Percentiles rank a stretch among this genome's conserved stretches.
These are phyloP conservation scores for Tauraco erythrolophus DNA, from an alignment of 2,113 vertebrate genomes.

Conservation along the genomic window DNA sequence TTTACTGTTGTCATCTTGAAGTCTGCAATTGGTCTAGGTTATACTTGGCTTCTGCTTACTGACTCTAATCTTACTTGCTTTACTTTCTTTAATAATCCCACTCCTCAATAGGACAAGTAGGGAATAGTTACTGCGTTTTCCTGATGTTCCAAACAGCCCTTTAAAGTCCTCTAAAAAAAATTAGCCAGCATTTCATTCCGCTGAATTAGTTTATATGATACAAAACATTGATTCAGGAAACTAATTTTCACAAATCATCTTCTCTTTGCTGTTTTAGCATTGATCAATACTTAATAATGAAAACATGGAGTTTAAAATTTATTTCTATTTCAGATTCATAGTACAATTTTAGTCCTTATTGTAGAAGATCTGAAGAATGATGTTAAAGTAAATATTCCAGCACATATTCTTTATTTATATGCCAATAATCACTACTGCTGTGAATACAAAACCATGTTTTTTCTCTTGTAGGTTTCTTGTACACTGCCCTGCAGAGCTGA, in stretches of 20 bases:
- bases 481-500: background rate
- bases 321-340: background rate
- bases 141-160: background rate
- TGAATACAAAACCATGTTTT: background rate
- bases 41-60: background rate
- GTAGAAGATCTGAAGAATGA: background rate
- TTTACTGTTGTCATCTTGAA: background rate
- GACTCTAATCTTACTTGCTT: background rate
- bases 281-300: constrained; percentile 39
- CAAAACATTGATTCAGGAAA: constrained; percentile 6
- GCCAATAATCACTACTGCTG: background rate
- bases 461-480: background rate
- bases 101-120: background rate
- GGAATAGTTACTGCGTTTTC: background rate
- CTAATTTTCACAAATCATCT: background rate
- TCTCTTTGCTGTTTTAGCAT: background rate
- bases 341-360: background rate
- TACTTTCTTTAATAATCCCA: background rate
- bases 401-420: background rate
- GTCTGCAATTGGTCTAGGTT: background rate
- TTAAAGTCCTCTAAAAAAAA: background rate
- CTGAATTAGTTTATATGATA: background rate
- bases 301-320: background rate
- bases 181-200: background rate
- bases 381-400: background rate